Evolutionary conservation across 2,113 vertebrate species (phyloP), one percentile per base, ranked within the genome.

Genomic region (Malurus cyaneus): DNA sequence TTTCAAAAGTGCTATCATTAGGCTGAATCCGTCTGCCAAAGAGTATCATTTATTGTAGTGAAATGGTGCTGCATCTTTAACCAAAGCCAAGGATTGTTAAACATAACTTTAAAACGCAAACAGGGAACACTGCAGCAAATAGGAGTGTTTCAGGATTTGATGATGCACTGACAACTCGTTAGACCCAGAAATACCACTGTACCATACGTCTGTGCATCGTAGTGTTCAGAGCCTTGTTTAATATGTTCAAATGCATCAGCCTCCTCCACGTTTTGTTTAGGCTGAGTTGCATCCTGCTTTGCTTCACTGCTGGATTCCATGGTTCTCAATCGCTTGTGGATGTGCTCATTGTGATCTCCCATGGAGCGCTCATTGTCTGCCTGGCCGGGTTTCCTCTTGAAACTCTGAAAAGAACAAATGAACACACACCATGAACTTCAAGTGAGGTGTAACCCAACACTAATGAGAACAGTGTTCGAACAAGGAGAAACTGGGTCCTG

Each of bases 141-240:
- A 49, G 0, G 7, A 78, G 20, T 0, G 3, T 56, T 86, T 89
- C 31, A 42, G 8, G 39, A 70, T 50, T 80, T 66, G 29, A 59
- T 69, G 54, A 60, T 76, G 53, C 73, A 74, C 5, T 14, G 34
- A 19, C n/a, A 84, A 24, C 34, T 62, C 50, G 60, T 50, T 54
- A 52, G 17, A 31, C 17, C 10, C 50, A 69, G 34, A 62, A 91
- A 64, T 17, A 61, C 21, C 74, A 71, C 19, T 70, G 1, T 98
- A 99, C 99, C 99, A 0, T 99, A 99, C 6, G 99, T 99, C 97
- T 99, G 99, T 2, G 98, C 89, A 86, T 99, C 99, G 1, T 99
- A 99, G 60, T 79, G n/a, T 39, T 98, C 96, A 10, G 98, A 98
- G 73, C 97, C 97, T 92, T 98, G 94, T 67, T 97, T 98, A 66